phyloP scores from a whole-genome alignment of 2,797 vertebrate genomes.

The Sciurus vulgaris region DNA sequence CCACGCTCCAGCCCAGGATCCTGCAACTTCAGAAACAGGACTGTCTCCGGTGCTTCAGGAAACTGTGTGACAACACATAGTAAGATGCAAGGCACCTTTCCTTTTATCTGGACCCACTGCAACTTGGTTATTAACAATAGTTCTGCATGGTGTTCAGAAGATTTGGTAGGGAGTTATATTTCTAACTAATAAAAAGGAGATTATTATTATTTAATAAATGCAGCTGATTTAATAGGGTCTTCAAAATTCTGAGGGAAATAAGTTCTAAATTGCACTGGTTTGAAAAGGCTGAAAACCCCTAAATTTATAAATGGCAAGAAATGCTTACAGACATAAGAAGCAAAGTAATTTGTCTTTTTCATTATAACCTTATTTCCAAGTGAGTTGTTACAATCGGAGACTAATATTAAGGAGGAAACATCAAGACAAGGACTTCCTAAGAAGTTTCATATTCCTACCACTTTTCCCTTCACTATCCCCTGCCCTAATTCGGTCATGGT shows the following conservation, averaged over 20 bases:
- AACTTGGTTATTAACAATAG: not conserved
- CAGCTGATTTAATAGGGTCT: not conserved
- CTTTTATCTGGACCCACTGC: not conserved
- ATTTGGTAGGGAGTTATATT: not conserved
- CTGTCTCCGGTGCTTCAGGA: not conserved
- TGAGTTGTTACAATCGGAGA: conserved; percentile 39
- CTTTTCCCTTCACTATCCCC: not conserved
- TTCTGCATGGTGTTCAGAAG: not conserved
- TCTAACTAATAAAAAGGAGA: conserved; percentile 50
- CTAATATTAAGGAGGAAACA: conserved; percentile 28
- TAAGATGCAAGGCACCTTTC: not conserved
- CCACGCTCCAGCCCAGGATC: not conserved
- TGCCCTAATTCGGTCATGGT: not conserved
- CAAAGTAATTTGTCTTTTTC: conserved; percentile 57
- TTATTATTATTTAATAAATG: conserved; percentile 67
- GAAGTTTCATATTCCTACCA: not conserved
- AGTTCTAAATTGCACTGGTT: conserved; percentile 41
- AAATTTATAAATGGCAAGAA: conserved; percentile 39
- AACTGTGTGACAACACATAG: not conserved
- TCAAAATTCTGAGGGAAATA: conserved; percentile 41
- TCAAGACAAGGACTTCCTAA: not conserved
- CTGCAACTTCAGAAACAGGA: conserved; percentile 6
- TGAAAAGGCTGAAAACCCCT: conserved; percentile 22
- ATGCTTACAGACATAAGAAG: conserved; percentile 41
- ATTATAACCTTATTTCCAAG: conserved; percentile 48